Evolutionary conservation across 2,888 invertebrate species (phyloP), one percentile per base, ranked within the genome.

Genomic region (Rhaphigaster nebulosa): DNA sequence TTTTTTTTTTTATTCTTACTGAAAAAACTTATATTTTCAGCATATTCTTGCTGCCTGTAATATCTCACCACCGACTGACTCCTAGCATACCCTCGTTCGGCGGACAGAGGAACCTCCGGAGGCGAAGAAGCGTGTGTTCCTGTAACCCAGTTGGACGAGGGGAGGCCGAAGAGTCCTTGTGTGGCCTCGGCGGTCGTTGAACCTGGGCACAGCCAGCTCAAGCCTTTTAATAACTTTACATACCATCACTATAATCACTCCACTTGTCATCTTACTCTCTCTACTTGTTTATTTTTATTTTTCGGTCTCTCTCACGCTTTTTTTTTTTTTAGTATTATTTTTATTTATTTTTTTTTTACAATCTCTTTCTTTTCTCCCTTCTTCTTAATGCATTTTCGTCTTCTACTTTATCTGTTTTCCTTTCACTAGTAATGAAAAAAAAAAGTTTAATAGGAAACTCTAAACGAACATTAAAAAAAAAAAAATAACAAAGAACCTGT

Each of bases 191-290:
- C 45, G 84, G 41, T 45, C 84, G 45, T 84, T 84, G 84, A 84
- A 84, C 84, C 45, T 76, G 20, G 20, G 0, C 70, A 38, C 20
- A 20, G 20, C 70, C 45, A 26, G 15, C 45, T n/a, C 45, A 3
- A 50, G 84, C 84, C 84, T 45, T 84, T 84, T 84, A 84, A 84
- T 84, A 84, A 84, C 84, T 84, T 84, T 84, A 84, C 84, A 84
- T 84, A 84, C 45, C 84, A 84, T 84, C 84, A n/a, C 45, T 84
- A 84, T n/a, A 45, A 84, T 84, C 84, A n/a, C 45, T 50, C 26
- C n/a, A 12, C n/a, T 41, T 84, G 84, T 84, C 84, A 84, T 84
- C 84, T 84, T 41, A 80, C 84, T 84, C 84, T 84, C 84, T 84
- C 41, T 45, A 26, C 1, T 41, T 23, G 26, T 80, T 45, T 84